Conservation (phyloP, 2,113 vertebrate genomes). For the Tamias sibiricus region DNA sequence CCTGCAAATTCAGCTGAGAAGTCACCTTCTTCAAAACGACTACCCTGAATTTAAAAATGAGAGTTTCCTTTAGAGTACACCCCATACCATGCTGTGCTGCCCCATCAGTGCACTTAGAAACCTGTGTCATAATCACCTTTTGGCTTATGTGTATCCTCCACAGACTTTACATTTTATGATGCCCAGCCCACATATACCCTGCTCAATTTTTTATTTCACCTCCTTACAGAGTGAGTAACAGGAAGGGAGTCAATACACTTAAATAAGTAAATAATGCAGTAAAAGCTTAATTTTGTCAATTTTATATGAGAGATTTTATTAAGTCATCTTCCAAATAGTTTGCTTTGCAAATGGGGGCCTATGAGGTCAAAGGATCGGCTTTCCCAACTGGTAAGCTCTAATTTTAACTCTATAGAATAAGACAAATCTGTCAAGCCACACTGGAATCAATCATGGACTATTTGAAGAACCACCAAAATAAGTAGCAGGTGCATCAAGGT, state of each 20-base stretch:
- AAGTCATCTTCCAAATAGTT: neutral
- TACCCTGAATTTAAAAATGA: neutral
- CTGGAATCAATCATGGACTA: neutral
- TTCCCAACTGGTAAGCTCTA: neutral
- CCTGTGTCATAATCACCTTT: too few relatives aligned
- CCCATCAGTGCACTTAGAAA: neutral
- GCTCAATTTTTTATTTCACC: neutral
- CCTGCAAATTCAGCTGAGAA: neutral
- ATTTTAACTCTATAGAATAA: neutral
- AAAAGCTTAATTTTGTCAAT: neutral
- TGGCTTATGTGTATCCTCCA: neutral
- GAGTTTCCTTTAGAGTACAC: neutral
- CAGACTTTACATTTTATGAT: accelerated
- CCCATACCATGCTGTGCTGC: accelerated
- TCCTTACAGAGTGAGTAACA: neutral
- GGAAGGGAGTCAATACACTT: neutral
- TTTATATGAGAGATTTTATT: neutral
- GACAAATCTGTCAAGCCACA: neutral
- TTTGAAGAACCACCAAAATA: neutral
- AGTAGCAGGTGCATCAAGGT: neutral
- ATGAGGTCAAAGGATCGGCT: neutral
- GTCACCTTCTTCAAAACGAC: neutral
- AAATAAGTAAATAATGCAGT: neutral
- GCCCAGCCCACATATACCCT: neutral
- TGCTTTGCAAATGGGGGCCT: neutral